Conservation (phyloP, 2,797 vertebrate genomes). For the Holocentrus rufus region DNA sequence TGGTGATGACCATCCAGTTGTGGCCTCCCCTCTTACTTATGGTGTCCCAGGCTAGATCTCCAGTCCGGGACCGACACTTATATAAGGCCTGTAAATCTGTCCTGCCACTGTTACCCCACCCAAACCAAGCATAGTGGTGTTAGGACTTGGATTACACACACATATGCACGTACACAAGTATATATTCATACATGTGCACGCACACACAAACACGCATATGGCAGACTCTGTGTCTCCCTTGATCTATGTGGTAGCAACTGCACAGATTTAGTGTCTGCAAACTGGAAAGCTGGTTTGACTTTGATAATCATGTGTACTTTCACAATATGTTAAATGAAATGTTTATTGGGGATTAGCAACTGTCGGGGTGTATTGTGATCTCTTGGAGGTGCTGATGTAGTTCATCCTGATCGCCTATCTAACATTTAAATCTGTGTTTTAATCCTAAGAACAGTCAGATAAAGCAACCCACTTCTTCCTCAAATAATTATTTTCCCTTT, state of each 20-base stretch:
- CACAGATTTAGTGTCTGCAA: not conserved
- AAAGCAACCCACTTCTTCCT: too few species aligned
- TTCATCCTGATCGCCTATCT: too few species aligned
- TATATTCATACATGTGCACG: conserved; percentile 12
- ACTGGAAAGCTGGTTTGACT: not conserved
- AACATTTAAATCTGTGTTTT: too few species aligned
- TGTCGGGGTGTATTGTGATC: too few species aligned
- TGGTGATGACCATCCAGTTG: conserved; percentile 51
- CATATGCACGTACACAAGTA: conserved; percentile 15
- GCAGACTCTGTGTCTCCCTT: conserved; percentile 45
- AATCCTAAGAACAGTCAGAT: too few species aligned
- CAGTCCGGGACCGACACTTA: conserved; percentile 43
- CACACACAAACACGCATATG: not conserved
- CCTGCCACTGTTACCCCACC: conserved; percentile 35
- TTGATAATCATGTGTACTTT: not conserved
- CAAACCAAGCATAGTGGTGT: conserved; percentile 10
- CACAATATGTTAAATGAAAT: conserved; percentile 16
- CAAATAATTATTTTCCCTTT: too few species aligned
- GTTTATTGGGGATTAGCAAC: not conserved
- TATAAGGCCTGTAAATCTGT: conserved; percentile 53
- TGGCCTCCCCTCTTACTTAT: conserved; percentile 29
- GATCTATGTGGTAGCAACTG: conserved; percentile 42
- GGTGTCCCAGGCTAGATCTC: conserved; percentile 25
- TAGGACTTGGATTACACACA: conserved; percentile 25
- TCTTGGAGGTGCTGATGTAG: too few species aligned